Evolutionary conservation across 1,140 invertebrate species (phyloP).

Genomic region (Ips nitidus): DNA sequence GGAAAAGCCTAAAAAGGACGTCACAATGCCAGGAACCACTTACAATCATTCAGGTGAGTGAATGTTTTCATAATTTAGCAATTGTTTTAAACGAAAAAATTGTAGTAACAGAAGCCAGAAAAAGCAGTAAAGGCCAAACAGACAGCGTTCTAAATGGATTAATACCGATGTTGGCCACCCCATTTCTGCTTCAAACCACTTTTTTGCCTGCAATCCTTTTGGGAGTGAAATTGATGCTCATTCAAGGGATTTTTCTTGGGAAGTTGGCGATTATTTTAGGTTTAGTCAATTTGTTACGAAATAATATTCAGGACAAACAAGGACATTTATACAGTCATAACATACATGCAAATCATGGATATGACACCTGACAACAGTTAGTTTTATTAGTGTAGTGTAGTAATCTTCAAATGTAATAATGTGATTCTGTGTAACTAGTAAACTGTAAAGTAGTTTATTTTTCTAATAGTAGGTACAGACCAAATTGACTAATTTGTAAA

Average conservation of each 20-base stretch:
- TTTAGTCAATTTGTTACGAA: slow-evolving; percentile 62
- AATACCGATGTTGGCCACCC: slow-evolving; percentile 63
- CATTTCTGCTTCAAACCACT: slow-evolving; percentile 64
- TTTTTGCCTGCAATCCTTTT: slow-evolving; percentile 64
- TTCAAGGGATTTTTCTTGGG: slow-evolving; percentile 64
- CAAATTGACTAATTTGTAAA: too few species aligned
- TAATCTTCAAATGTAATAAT: too few species aligned
- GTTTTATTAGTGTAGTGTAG: too few species aligned
- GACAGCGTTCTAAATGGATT: slow-evolving; percentile 50
- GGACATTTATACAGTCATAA: slow-evolving; percentile 49
- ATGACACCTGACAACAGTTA: too few species aligned
- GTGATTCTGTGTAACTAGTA: too few species aligned
- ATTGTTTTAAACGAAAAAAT: not conserved
- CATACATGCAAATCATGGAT: slow-evolving; percentile 36
- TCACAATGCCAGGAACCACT: not conserved
- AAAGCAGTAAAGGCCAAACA: not conserved
- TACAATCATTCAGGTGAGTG: too few species aligned
- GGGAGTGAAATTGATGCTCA: slow-evolving; percentile 63
- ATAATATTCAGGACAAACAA: slow-evolving; percentile 43
- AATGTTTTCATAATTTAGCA: not conserved
- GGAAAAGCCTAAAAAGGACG: not conserved
- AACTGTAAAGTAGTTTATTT: too few species aligned
- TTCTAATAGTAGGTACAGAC: too few species aligned
- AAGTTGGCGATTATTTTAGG: slow-evolving; percentile 64
- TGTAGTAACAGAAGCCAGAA: not conserved